Conservation (phyloP, 2,797 vertebrate genomes). For the Chelon auratus region DNA sequence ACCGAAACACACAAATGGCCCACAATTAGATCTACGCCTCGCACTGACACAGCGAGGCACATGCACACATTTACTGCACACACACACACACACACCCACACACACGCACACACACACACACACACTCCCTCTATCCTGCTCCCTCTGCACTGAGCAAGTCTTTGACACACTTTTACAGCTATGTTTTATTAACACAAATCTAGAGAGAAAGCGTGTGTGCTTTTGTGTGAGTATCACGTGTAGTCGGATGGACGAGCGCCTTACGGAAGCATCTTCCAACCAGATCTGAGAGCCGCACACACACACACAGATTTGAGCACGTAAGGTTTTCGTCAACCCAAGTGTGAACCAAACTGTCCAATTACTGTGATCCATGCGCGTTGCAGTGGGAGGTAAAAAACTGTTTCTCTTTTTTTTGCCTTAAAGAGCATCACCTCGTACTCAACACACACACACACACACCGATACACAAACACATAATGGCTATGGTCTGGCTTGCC, state of each 20-base stretch:
- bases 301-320: not conserved
- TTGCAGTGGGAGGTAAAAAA: slow-evolving; percentile 53
- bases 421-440: slow-evolving; percentile 59
- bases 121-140: slow-evolving; percentile 26
- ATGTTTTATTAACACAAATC: slow-evolving; percentile 73
- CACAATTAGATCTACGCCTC: slow-evolving; percentile 51
- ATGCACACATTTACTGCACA: not conserved
- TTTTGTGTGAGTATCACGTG: not conserved
- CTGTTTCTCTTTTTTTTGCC: slow-evolving; percentile 47
- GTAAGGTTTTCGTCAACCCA: slow-evolving; percentile 34
- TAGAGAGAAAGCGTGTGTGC: slow-evolving; percentile 30
- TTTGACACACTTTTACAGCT: slow-evolving; percentile 71
- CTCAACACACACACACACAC: slow-evolving; percentile 14
- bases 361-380: slow-evolving; percentile 74
- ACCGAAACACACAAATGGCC: slow-evolving; percentile 59
- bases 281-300: slow-evolving; percentile 12
- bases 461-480: slow-evolving; percentile 45
- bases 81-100: not conserved
- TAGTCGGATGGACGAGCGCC: not conserved
- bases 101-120: not conserved
- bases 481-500: slow-evolving; percentile 47
- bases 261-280: slow-evolving; percentile 22
- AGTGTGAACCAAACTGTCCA: slow-evolving; percentile 70
- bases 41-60: slow-evolving; percentile 14
- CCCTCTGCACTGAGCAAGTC: slow-evolving; percentile 43